Evolutionary conservation across 2,888 invertebrate genomes (phyloP), one percentile per base, ranked within the genome.

Genomic region (Trissoscelio sp.): DNA sequence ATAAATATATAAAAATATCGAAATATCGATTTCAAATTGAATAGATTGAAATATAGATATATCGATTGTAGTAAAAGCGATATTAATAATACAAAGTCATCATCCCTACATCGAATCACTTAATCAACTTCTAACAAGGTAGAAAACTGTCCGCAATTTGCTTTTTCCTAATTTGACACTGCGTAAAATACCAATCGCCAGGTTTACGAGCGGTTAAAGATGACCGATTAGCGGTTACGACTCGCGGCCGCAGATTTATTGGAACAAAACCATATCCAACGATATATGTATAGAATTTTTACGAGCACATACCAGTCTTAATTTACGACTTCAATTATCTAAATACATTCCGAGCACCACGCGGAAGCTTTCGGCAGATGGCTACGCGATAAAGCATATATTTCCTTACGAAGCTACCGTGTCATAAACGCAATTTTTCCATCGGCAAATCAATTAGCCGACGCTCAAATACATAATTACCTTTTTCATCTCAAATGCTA

Each of bases 341-440:
- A 64, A 73, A 79, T 79, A 64, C 79, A 79, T 77, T 55, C 53
- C 22, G 51, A 46, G 51, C 42, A 20, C 31, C 53, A 70, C 51
- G 57, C 67, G 69, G 55, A 69, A 60, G 44, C 77, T 70, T 62
- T 77, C 53, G 46, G 42, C 37, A 34, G 62, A 69, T 60, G 57
- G 9, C 62, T 20, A 5, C 42, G 31, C 48, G 78, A 58, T 70
- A 70, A 57, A 72, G 39, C 4, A 78, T 46, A n/a, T n/a, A 80
- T 72, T 69, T 73, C 78, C 79, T 77, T 72, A 79, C 72, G 64
- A 79, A 79, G 80, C 81, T 85, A 77, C 83, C 79, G 64, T 77
- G 83, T 85, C 83, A 67, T 83, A 79, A 83, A 81, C 55, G 57
- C 83, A 42, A 70, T 69, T 70, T 62, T 77, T 11, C 53, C n/a